These are phyloP conservation scores for Noctilio leporinus DNA, from an alignment of 2,113 vertebrate species.

Conservation along the genomic window DNA sequence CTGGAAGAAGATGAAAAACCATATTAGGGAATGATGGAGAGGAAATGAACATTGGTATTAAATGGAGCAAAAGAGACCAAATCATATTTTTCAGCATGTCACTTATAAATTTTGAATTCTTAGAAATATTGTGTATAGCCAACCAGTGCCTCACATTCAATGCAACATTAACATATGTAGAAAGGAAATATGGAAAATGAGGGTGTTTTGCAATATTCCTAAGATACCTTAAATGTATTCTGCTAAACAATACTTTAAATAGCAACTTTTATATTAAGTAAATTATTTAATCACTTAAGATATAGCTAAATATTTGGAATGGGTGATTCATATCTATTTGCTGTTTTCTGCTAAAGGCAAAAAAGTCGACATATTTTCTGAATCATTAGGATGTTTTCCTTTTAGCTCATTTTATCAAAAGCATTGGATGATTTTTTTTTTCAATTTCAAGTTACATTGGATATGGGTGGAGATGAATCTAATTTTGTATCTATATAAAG, in stretches of 20 bases:
- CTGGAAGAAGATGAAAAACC: not conserved
- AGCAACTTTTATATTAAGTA: not conserved
- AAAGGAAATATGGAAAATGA: not conserved
- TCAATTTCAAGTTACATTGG: not conserved
- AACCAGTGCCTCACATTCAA: not conserved
- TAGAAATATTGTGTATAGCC: not conserved
- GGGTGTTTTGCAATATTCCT: not conserved
- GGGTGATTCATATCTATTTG: not conserved
- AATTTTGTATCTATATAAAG: not conserved
- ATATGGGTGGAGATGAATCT: not conserved
- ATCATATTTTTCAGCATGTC: not conserved
- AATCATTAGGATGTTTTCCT: not conserved
- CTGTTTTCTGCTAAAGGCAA: not conserved
- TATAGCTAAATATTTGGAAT: not conserved
- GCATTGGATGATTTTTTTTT: not conserved
- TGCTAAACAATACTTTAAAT: not conserved
- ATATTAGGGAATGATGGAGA: not conserved
- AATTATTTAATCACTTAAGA: not conserved
- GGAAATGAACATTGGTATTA: not conserved
- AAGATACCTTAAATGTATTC: fast-evolving
- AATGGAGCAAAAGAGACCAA: not conserved
- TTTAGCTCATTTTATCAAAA: not conserved
- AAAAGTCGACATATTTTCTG: not conserved
- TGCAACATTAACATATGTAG: not conserved
- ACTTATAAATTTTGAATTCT: not conserved